phyloP scores from a whole-genome alignment of 2,113 vertebrate genomes.

The Sus scrofa region DNA sequence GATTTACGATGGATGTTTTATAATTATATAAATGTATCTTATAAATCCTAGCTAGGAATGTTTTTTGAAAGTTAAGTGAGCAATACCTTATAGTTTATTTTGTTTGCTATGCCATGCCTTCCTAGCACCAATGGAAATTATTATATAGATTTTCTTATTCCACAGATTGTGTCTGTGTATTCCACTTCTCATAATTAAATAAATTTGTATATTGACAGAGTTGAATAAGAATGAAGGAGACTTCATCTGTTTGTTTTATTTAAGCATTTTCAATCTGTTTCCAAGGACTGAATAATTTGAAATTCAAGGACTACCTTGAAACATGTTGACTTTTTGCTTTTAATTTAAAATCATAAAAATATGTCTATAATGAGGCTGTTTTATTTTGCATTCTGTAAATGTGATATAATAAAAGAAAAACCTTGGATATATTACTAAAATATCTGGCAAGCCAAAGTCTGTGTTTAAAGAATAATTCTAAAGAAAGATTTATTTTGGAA shows the following conservation, averaged over 20 bases:
- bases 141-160: not conserved
- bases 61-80: not conserved
- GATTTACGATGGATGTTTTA: not conserved
- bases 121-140: not conserved
- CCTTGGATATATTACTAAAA: not conserved
- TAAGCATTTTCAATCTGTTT: not conserved
- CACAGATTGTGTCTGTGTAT: not conserved
- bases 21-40: not conserved
- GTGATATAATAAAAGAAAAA: not conserved
- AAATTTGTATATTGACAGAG: not conserved
- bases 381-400: not conserved
- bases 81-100: not conserved
- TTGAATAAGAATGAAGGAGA: not conserved
- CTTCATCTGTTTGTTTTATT: not conserved
- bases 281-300: not conserved
- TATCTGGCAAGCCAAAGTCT: not conserved
- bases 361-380: not conserved
- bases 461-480: not conserved
- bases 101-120: not conserved
- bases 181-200: not conserved
- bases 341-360: not conserved
- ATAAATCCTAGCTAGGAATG: not conserved
- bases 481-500: conserved; percentile 10
- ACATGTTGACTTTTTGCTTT: conserved; percentile 15
- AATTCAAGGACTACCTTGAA: conserved; percentile 46